These are phyloP conservation scores for Caradrina clavipalpis DNA, from an alignment of 2,888 invertebrate species.

Conservation along the genomic window DNA sequence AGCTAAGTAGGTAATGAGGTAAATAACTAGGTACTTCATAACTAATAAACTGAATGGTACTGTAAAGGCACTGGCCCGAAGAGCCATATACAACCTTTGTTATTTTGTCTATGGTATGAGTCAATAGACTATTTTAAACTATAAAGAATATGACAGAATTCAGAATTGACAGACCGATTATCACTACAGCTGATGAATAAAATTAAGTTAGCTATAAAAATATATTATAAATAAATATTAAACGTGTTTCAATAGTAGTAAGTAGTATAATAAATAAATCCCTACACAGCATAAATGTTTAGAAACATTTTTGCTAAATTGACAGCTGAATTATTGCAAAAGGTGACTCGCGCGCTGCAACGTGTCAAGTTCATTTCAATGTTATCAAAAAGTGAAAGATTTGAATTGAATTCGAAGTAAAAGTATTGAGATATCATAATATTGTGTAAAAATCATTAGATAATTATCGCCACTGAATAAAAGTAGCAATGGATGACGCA, in stretches of 20 bases:
- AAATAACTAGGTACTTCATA: conserved; percentile 6
- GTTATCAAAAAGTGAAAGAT: conserved; percentile 30
- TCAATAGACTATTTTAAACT: too few relatives aligned
- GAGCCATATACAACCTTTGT: too few relatives aligned
- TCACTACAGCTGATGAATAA: too few relatives aligned
- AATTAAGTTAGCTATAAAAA: too few relatives aligned
- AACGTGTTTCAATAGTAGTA: too few relatives aligned
- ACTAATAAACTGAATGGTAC: conserved; percentile 6
- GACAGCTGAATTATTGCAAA: conserved; percentile 26
- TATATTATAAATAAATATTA: too few relatives aligned
- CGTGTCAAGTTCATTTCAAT: conserved; percentile 46
- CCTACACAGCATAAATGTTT: not conserved
- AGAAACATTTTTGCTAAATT: conserved; percentile 2
- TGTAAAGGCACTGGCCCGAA: too few relatives aligned
- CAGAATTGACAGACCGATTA: too few relatives aligned
- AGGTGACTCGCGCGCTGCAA: not conserved
- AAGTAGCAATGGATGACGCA: conserved; percentile 46
- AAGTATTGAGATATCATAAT: conserved; percentile 28
- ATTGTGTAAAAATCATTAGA: conserved; percentile 42
- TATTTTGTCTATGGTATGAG: too few relatives aligned
- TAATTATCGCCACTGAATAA: conserved; percentile 30
- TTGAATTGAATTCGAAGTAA: conserved; percentile 29
- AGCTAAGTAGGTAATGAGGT: conserved; percentile 50
- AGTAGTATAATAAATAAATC: too few relatives aligned
- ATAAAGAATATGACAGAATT: too few relatives aligned